phyloP scores from a whole-genome alignment of 1,140 invertebrate genomes.

The Galleria mellonella region DNA sequence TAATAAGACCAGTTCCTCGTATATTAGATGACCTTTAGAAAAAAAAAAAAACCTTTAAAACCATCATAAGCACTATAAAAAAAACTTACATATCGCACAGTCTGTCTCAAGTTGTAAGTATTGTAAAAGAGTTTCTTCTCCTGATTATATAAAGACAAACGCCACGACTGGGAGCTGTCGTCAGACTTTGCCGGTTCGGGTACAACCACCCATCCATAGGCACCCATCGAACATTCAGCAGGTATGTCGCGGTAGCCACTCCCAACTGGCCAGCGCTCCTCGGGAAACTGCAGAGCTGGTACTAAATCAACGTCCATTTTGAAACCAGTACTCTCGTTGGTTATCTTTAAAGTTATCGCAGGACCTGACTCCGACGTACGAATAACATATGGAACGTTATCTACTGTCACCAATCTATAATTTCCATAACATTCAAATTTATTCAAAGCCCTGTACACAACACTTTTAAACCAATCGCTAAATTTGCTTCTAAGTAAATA shows the following conservation, averaged over 20 bases:
- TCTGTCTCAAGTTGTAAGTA: slow-evolving; percentile 27
- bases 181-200: slow-evolving; percentile 37
- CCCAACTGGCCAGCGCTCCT: slow-evolving; percentile 29
- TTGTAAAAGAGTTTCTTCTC: slow-evolving; percentile 36
- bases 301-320: slow-evolving; percentile 63
- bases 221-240: slow-evolving; percentile 25
- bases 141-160: slow-evolving; percentile 43
- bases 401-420: slow-evolving; percentile 5
- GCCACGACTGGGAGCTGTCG: slow-evolving; percentile 40
- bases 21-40: too few relatives aligned
- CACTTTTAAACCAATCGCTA: slow-evolving; percentile 53
- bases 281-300: slow-evolving; percentile 56
- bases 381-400: slow-evolving; percentile 27
- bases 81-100: slow-evolving; percentile 35
- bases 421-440: slow-evolving; percentile 7
- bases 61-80: neutral
- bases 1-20: too few relatives aligned
- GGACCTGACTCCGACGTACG: slow-evolving; percentile 52
- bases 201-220: slow-evolving; percentile 17
- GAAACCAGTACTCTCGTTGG: slow-evolving; percentile 15
- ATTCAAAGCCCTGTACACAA: slow-evolving; percentile 35
- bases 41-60: too few relatives aligned
- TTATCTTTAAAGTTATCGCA: slow-evolving; percentile 58
- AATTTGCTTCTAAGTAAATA: slow-evolving; percentile 56
- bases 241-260: slow-evolving; percentile 28